Base-by-base conservation (phyloP, 1,140 invertebrate genomes). In the Coelopa frigida region DNA sequence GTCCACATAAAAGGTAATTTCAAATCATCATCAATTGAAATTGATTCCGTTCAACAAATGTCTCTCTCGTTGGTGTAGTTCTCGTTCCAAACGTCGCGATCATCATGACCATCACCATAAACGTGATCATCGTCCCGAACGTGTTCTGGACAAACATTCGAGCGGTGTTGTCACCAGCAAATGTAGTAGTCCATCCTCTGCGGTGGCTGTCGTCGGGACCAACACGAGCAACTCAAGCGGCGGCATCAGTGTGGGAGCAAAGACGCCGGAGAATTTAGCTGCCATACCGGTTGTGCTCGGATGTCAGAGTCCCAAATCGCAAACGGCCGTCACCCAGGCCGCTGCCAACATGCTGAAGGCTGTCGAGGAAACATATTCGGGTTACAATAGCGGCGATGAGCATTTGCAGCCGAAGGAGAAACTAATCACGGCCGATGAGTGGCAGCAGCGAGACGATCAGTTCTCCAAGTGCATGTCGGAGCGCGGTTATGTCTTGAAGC, bases 381-480 rank as follows among this genome's bases (percentile, higher is more conserved):
- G 82, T 5, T 86, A 85, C 49, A 88, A 88, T 54, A 86, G 84
- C 55, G 84, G 81, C 21, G 85, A 88, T 67, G 85, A 87, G 63
- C 84, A 87, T 58, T 76, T 75, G 22, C 72, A 70, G 32, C 75
- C 79, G 26, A 73, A 73, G 48, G 71, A 75, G 50, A 71, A 70
- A 49, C 70, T 75, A 50, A 68, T 77, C 31, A 75, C 77, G 4
- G 67, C 75, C 29, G 72, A 77, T 29, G 78, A 83, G 54, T 82
- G 80, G 78, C 60, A 73, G 22, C 55, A 79, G 70, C 77, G 79
- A 44, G 83, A 85, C 50, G 66, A 74, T 44, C 72, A 77, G 57
- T 88, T 89, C 71, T 82, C 83, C 54, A 83, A 84, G 50, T 79
- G 79, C 49, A 78, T 88, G 72, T 73, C 79, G 31, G 78, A 81